These are phyloP conservation scores for Serrognathus titanus DNA, from an alignment of 2,888 invertebrate species.

Conservation along the genomic window DNA sequence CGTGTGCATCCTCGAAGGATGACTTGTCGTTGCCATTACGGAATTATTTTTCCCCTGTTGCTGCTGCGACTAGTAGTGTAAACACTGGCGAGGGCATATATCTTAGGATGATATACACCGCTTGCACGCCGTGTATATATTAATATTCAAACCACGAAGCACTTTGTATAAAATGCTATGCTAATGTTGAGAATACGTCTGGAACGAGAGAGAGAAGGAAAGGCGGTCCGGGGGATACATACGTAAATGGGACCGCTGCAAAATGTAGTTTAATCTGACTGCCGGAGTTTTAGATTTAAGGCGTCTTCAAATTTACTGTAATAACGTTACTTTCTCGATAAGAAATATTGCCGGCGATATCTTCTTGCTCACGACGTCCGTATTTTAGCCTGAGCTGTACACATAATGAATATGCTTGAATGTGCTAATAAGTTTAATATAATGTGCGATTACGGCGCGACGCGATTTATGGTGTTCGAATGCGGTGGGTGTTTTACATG, in stretches of 20 bases:
- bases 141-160: constrained; percentile 43
- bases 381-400: background rate
- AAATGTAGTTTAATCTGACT: constrained; percentile 32
- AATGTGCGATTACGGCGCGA: background rate
- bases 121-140: constrained; percentile 22
- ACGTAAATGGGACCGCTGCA: constrained; percentile 21
- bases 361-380: background rate
- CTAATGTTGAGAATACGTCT: constrained; percentile 40
- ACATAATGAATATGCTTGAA: background rate
- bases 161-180: constrained; percentile 42
- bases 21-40: too few species aligned
- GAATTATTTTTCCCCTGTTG: too few species aligned
- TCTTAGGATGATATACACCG: constrained; percentile 16
- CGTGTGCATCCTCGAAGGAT: too few species aligned
- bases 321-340: constrained; percentile 29
- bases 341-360: background rate
- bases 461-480: background rate
- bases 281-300: constrained; percentile 29
- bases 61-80: background rate
- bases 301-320: constrained; percentile 34
- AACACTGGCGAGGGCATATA: constrained; percentile 22
- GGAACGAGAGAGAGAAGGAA: constrained; percentile 8
- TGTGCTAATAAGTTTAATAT: background rate
- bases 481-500: background rate
- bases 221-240: constrained; percentile 16